Conservation (phyloP, 1,140 invertebrate species). For the Lepidurus couesii region DNA sequence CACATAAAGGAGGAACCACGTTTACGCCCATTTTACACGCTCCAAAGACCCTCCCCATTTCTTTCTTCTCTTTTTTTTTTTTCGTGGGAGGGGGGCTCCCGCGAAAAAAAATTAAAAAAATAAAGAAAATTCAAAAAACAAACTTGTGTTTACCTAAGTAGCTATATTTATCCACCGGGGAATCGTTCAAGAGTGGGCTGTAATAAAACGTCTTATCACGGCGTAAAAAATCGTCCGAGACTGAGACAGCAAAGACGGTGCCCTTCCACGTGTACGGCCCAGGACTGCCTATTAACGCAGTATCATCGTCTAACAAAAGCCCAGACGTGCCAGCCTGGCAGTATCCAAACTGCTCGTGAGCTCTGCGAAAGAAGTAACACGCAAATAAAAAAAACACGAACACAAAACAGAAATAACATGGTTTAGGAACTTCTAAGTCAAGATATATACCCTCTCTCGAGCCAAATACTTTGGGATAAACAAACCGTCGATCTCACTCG, state of each 20-base stretch:
- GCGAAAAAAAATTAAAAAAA: slow-evolving; percentile 30
- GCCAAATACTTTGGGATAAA: not conserved
- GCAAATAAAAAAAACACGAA: not conserved
- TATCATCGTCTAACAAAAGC: slow-evolving; percentile 68
- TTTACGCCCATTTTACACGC: not conserved
- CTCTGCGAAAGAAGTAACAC: slow-evolving; percentile 49
- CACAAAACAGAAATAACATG: not conserved
- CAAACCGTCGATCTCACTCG: not conserved
- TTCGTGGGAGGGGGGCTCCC: not conserved
- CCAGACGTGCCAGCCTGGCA: slow-evolving; percentile 90
- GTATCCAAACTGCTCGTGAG: slow-evolving; percentile 79
- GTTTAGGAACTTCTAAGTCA: slow-evolving; percentile 24
- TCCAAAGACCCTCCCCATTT: not conserved
- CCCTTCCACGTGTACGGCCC: slow-evolving; percentile 80
- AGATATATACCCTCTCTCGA: not conserved
- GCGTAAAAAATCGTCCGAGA: slow-evolving; percentile 64
- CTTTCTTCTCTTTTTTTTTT: not conserved
- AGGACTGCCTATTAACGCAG: slow-evolving; percentile 74
- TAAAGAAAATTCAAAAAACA: slow-evolving; percentile 25
- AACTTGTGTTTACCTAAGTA: slow-evolving; percentile 56
- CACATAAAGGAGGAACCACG: not conserved
- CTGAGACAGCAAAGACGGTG: slow-evolving; percentile 71
- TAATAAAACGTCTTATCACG: slow-evolving; percentile 73
- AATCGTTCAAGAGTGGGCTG: slow-evolving; percentile 58
- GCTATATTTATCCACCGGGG: slow-evolving; percentile 80